These are phyloP conservation scores for Siniperca scherzeri DNA, from an alignment of 2,797 vertebrate genomes.

Conservation along the genomic window DNA sequence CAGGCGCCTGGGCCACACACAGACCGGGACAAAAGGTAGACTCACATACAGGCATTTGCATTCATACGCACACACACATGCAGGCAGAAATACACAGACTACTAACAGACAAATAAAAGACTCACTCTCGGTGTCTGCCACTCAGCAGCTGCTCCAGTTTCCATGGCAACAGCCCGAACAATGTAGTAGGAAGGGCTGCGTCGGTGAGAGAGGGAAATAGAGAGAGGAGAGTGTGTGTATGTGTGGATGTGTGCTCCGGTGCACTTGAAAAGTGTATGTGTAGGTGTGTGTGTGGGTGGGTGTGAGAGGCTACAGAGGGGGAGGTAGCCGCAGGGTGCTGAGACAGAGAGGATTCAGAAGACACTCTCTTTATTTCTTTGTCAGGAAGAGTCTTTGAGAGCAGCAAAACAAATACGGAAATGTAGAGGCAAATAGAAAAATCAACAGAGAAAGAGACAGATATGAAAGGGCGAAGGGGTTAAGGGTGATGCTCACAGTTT, in stretches of 20 bases:
- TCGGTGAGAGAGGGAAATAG: conserved; percentile 70
- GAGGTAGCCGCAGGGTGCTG: conserved; percentile 75
- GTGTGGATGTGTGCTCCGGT: conserved; percentile 55
- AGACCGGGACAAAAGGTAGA: conserved; percentile 84
- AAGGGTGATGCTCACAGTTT: neutral
- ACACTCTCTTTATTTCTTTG: conserved; percentile 79
- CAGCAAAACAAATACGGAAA: conserved; percentile 72
- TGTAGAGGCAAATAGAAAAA: conserved; percentile 41
- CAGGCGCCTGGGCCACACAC: conserved; percentile 86
- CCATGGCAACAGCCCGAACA: conserved; percentile 91
- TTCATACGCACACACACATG: conserved; percentile 80
- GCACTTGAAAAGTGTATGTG: conserved; percentile 66
- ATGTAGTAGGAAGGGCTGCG: conserved; percentile 86
- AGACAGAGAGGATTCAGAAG: conserved; percentile 79
- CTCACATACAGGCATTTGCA: conserved; percentile 83
- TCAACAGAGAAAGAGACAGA: conserved; percentile 21
- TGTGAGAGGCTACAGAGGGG: conserved; percentile 78
- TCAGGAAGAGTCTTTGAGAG: conserved; percentile 73
- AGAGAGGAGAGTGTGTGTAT: conserved; percentile 55
- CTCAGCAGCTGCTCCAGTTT: conserved; percentile 95
- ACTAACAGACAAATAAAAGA: conserved; percentile 85
- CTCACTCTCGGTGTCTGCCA: conserved; percentile 87
- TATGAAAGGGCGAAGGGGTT: neutral
- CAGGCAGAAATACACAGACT: conserved; percentile 81
- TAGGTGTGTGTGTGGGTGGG: conserved; percentile 68